Evolutionary conservation across 2,797 vertebrate genomes (phyloP), one percentile per base, ranked within the genome.

Genomic region (Brachyalestes nurse): DNA sequence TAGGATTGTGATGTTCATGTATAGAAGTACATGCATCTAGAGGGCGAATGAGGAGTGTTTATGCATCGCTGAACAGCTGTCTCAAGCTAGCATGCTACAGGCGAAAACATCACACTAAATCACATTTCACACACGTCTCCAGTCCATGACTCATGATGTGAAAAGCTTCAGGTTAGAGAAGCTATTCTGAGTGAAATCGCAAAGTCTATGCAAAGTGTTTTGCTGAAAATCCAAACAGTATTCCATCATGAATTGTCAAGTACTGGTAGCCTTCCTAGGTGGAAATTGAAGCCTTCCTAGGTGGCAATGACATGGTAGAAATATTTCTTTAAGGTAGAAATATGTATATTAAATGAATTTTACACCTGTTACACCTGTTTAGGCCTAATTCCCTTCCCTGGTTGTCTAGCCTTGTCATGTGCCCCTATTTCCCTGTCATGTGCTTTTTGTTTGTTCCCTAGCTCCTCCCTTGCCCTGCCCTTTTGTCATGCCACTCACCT

Each of bases 91-190:
- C 25, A 38, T n/a, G 70, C 70, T 72, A 34, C 49, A n/a, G 70
- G 70, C 70, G 55, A 38, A 8, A 57, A 28, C 51, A 38, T 38
- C 25, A 38, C 19, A 16, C 70, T 55, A n/a, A 34, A 72, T 72
- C 40, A 14, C 28, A 55, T 72, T 72, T 72, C 70, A 72, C 49
- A 72, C 49, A 38, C 38, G 6, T 38, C 25, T 5, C 28, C 51
- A n/a, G 7, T 42, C 38, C 51, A 51, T 72, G 49, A 72, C 49
- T 34, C 23, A 55, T 38, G 70, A 72, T 12, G 25, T 10, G 17
- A n/a, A 72, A 72, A 47, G 21, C 40, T 55, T n/a, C n/a, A 71
- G 70, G 25, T 55, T n/a, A 72, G 49, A 72, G 70, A n/a, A 55
- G 25, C 28, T 65, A 40, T 65, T 40, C 16, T 40, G 62, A 38